Conservation (phyloP, 2,888 invertebrate species). For the Agelastica alni region DNA sequence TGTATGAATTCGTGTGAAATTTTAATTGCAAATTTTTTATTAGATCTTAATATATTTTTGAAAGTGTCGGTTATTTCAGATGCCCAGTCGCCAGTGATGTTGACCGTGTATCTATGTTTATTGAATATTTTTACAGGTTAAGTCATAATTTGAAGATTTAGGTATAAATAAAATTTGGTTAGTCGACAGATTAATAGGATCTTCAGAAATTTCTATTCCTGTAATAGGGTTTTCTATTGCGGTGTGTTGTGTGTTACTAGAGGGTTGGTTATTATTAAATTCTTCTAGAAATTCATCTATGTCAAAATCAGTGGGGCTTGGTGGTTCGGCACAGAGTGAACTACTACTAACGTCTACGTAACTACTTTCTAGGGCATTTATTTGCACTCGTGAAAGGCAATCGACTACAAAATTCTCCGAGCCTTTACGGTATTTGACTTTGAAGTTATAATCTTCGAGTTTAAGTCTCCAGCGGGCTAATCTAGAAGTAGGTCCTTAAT, state of each 20-base stretch:
- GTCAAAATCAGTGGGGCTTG: not conserved
- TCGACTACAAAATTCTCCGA: constrained; percentile 22
- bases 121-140: constrained; percentile 1
- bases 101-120: constrained; percentile 2
- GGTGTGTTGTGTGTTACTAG: constrained; percentile 3
- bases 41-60: not conserved
- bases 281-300: not conserved
- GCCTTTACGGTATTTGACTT: constrained; percentile 21
- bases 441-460: constrained; percentile 26
- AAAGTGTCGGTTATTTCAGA: not conserved
- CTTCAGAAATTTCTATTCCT: constrained; percentile 1
- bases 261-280: not conserved
- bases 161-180: constrained; percentile 12
- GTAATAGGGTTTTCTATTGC: constrained; percentile 11
- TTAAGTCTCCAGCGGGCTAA: constrained; percentile 14
- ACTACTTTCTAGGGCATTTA: constrained; percentile 7
- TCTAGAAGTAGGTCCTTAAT: not conserved
- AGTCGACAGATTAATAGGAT: constrained; percentile 7
- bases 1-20: not conserved
- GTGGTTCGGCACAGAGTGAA: not conserved
- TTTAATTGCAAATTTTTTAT: not conserved
- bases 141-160: not conserved
- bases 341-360: too few species aligned
- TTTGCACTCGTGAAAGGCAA: constrained; percentile 13
- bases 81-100: constrained; percentile 1